These are phyloP conservation scores for Conger conger DNA, from an alignment of 2,113 vertebrate species.

Conservation along the genomic window DNA sequence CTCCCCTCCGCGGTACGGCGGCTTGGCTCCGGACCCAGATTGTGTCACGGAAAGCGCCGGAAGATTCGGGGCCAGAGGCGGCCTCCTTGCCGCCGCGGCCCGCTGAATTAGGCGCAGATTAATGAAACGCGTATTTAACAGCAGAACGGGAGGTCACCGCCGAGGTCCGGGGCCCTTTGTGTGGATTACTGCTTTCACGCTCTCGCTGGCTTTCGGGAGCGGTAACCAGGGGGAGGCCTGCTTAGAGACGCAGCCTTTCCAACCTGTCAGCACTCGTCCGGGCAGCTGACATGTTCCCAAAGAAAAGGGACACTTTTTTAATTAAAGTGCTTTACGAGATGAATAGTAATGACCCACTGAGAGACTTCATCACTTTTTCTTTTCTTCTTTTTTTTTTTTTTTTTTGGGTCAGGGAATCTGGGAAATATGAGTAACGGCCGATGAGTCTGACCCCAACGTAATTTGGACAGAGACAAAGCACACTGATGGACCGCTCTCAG, in stretches of 20 bases:
- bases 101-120: conserved; percentile 6
- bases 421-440: neutral
- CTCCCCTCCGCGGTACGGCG: neutral
- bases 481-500: no score
- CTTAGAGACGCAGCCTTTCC: neutral
- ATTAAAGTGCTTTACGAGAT: neutral
- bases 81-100: neutral
- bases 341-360: neutral
- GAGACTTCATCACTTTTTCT: conserved; percentile 1
- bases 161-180: neutral
- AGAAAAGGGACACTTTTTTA: neutral
- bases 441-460: neutral
- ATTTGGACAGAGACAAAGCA: neutral
- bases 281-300: neutral
- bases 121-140: conserved; percentile 16
- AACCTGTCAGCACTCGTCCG: conserved; percentile 1
- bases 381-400: neutral
- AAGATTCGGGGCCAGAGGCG: no score
- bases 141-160: neutral
- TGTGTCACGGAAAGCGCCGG: conserved; percentile 2
- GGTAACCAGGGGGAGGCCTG: conserved; percentile 12
- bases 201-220: neutral
- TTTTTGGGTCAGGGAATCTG: neutral
- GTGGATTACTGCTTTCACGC: conserved; percentile 3
- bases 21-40: conserved; percentile 6